Percentiles rank a stretch among this genome's conserved stretches.
Conservation (phyloP, 1,140 invertebrate genomes). For the Drosophila dunni region DNA sequence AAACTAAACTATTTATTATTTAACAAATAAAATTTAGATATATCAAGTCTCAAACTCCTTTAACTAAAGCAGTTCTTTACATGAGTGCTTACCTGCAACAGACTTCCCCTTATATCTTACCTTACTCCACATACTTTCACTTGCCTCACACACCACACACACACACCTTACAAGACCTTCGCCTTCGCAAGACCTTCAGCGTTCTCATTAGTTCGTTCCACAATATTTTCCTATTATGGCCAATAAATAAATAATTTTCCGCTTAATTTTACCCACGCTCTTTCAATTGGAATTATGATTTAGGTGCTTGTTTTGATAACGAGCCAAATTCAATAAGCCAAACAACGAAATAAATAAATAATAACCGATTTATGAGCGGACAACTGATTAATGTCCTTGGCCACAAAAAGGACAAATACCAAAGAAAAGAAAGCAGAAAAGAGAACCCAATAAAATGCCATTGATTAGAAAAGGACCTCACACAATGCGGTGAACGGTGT, state of each 20-base stretch:
- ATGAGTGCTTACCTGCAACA: neutral
- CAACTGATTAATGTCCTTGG: conserved; percentile 63
- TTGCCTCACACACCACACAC: conserved; percentile 16
- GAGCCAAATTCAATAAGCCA: conserved; percentile 51
- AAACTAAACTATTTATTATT: too few species aligned
- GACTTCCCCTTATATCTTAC: neutral
- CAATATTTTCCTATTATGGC: conserved; percentile 28
- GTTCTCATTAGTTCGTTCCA: conserved; percentile 22
- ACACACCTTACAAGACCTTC: too few species aligned
- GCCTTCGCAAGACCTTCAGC: conserved; percentile 3
- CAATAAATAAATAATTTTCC: conserved; percentile 20
- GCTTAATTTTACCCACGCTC: conserved; percentile 36
- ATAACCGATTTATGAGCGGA: conserved; percentile 53
- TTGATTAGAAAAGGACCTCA: conserved; percentile 71
- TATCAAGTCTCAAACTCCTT: too few species aligned
- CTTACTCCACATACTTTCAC: conserved; percentile 11
- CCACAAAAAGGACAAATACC: conserved; percentile 41
- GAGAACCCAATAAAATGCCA: conserved; percentile 46
- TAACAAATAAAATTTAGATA: too few species aligned
- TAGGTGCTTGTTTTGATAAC: conserved; percentile 67
- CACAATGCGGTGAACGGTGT: conserved; percentile 47
- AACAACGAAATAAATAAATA: conserved; percentile 57
- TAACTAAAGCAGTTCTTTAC: too few species aligned
- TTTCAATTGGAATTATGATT: conserved; percentile 75
- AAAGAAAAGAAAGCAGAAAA: conserved; percentile 1